Percentiles rank a stretch among this genome's conserved stretches.
Evolutionary conservation across 1,140 invertebrate genomes (phyloP).

Genomic region (Helicoverpa armigera): DNA sequence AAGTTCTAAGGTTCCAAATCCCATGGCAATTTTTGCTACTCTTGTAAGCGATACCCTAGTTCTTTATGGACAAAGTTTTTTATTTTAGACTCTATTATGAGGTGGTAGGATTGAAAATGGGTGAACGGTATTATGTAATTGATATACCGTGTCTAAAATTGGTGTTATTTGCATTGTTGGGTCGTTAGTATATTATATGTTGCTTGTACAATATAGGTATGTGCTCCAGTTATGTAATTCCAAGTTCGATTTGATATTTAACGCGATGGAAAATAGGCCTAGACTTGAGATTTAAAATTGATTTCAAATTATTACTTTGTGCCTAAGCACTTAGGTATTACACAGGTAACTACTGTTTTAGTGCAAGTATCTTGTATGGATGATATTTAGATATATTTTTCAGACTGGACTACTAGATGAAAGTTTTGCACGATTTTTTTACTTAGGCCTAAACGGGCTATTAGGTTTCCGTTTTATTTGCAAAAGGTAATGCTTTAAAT

Average conservation of each 20-base stretch:
- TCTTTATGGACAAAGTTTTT: slow-evolving; percentile 56
- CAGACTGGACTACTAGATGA: no score
- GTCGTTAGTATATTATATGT: slow-evolving; percentile 9
- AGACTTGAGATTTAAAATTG: no score
- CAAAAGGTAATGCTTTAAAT: no score
- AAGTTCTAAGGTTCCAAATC: slow-evolving; percentile 57
- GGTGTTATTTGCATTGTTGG: slow-evolving; percentile 59
- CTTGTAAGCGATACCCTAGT: slow-evolving; percentile 83
- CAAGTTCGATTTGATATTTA: not conserved
- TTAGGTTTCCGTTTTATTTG: no score
- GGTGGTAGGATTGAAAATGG: slow-evolving; percentile 58
- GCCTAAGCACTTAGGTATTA: no score
- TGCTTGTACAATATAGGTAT: not conserved
- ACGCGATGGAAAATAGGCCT: no score
- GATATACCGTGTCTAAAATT: slow-evolving; percentile 72
- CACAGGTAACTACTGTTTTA: no score
- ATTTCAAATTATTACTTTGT: no score
- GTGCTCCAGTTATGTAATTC: not conserved
- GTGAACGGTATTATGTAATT: slow-evolving; percentile 64
- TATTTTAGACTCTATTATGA: slow-evolving; percentile 48
- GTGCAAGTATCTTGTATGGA: no score
- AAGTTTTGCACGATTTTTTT: no score
- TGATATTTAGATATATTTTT: no score
- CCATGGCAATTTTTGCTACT: slow-evolving; percentile 40
- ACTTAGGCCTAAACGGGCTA: no score